Conservation (phyloP, 2,888 invertebrate species). For the Linnaemya tessellans region DNA sequence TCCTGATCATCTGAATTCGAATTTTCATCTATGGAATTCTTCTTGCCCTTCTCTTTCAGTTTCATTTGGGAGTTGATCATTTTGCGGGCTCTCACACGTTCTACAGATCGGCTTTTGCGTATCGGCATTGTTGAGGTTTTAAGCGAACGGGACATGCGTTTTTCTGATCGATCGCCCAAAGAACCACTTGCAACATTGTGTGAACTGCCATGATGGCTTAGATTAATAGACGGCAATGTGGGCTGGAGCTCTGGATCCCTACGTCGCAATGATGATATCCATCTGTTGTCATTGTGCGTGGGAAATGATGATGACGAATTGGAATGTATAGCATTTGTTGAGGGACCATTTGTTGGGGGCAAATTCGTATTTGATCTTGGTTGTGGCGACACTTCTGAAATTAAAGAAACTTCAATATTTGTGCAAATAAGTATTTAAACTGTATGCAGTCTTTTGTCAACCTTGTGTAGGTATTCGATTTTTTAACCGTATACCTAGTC, state of each 20-base stretch:
- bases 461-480: conserved; percentile 83
- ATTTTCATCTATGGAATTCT: conserved; percentile 83
- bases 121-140: conserved; percentile 78
- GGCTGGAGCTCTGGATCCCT: conserved; percentile 88
- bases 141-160: conserved; percentile 77
- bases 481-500: conserved; percentile 77
- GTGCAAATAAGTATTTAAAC: not conserved
- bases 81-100: conserved; percentile 83
- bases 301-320: conserved; percentile 77
- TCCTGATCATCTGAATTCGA: conserved; percentile 84
- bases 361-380: conserved; percentile 80
- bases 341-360: conserved; percentile 70
- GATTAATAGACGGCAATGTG: conserved; percentile 86
- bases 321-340: conserved; percentile 67
- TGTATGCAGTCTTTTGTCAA: conserved; percentile 67
- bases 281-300: conserved; percentile 85
- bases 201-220: conserved; percentile 81
- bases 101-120: conserved; percentile 82
- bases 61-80: conserved; percentile 80
- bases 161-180: conserved; percentile 80
- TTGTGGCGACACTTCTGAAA: conserved; percentile 83
- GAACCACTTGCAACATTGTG: conserved; percentile 83
- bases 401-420: conserved; percentile 53
- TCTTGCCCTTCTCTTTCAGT: conserved; percentile 82
- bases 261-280: conserved; percentile 88